Base-by-base conservation (phyloP, 2,113 vertebrate species). In the Nothobranchius kuhntae region DNA sequence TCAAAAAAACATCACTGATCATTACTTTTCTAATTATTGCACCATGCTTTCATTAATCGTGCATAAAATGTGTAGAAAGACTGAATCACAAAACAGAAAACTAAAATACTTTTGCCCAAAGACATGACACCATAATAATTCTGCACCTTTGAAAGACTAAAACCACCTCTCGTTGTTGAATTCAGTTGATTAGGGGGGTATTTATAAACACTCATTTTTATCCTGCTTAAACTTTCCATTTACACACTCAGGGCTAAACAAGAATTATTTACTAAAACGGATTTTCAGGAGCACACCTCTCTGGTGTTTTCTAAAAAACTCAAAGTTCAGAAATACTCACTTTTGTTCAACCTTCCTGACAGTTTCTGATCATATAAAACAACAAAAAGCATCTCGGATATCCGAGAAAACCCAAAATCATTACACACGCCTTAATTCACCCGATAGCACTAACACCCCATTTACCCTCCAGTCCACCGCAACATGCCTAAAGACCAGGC, bases 401-500 rank as follows among this genome's bases (percentile, higher is more conserved):
- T 52, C 17, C 11, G 8, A 44, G 8, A 9, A 44, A 2, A 45
- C 13, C 30, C 30, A 30, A 45, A 45, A 45, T 13, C 44, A 12
- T 30, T 11, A 45, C 44, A 45, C 9, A 45, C 44, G 13, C 44
- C 3, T 50, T 21, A 21, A 21, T 51, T 17, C 7, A 51, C 48
- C 9, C 21, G n/a, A 7, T 51, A 61, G 13, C 12, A 15, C 15
- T 84, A 71, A 84, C 44, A 0, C 74, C 80, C 68, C 83, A 62
- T 87, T 74, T 79, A 83, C 65, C 85, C 65, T 72, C 47, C 78
- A 90, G 93, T 92, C 76, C 86, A 91, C 77, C 83, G 77, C 69
- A 91, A 92, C 68, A 83, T 93, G 92, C 90, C 92, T 62, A 91
- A 93, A 88, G 92, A 96, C 68, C 92, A 93, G 74, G 92, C 91